Base-by-base conservation (phyloP, 2,113 vertebrate species). In the Calyptomena viridis region DNA sequence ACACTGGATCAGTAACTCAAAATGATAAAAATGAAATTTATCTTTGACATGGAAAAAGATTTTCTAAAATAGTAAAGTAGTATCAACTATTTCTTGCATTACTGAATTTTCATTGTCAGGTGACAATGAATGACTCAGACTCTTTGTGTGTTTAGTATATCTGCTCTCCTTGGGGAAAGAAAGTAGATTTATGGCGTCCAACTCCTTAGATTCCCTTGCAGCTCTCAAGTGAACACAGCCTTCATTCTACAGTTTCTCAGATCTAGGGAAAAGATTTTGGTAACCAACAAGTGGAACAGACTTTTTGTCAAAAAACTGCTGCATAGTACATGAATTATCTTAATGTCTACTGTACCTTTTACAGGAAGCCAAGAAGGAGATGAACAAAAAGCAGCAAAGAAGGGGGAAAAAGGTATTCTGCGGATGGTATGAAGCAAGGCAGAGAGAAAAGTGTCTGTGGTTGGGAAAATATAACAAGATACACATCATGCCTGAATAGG, bases 201-300 rank as follows among this genome's bases (percentile, higher is more conserved):
- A 4, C 18, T 72, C 69, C 19, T 73, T 33, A 42, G 76, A 69
- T 6, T 71, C 25, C 18, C 3, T 1, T n/a, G 22, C 0, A 0
- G 44, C 44, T 89, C 40, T 69, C 37, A 44, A 78, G 19, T 64
- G 33, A 79, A 40, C 7, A 69, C 58, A 67, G 14, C 17, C 60
- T 84, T 60, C 71, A 66, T 33, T 30, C 63, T 52, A 37, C 42
- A 37, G 27, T 44, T 92, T 67, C 11, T 69, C 60, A 71, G 72
- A 77, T 27, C 58, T 55, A 67, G 60, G 23, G 33, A 47, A 76
- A 76, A 5, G 18, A 53, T 85, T 37, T 53, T 69, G 25, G 14
- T 83, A 92, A 77, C 20, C 83, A 77, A 53, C 4, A 52, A 74
- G 30, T 19, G 13, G 16, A 77, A 68, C 3, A 71, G 39, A 12